A percentile compares a stretch with the other conserved stretches of the same genome.
phyloP scores from a whole-genome alignment of 2,888 invertebrate species.

The Tigriopus californicus region DNA sequence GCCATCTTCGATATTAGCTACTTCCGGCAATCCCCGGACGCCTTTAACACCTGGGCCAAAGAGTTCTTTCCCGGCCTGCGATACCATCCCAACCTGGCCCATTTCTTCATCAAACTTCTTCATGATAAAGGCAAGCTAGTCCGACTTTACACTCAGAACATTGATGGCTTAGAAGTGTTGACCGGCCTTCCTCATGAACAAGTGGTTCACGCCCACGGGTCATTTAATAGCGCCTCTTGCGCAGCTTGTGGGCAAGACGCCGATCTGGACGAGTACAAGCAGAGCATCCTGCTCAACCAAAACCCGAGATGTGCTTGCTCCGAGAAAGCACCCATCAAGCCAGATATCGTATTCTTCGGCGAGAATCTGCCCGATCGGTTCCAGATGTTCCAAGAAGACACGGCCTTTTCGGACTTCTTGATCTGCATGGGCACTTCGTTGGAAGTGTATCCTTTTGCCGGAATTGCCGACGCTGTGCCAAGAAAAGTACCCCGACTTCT shows the following conservation, averaged over 20 bases:
- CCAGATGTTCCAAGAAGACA: background rate
- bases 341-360: conserved; percentile 10
- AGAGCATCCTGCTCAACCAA: background rate
- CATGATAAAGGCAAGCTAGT: conserved; percentile 28
- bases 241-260: background rate
- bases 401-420: background rate
- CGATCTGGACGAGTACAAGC: background rate
- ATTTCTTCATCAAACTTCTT: conserved; percentile 28
- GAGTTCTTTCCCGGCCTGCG: conserved; percentile 28
- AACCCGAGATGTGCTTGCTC: background rate
- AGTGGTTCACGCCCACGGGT: conserved; percentile 8
- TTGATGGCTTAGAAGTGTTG: conserved; percentile 28
- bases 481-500: background rate
- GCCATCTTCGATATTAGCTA: conserved; percentile 31
- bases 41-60: conserved; percentile 29
- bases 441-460: conserved; percentile 11
- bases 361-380: conserved; percentile 1
- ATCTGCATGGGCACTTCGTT: conserved; percentile 11
- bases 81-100: conserved; percentile 29
- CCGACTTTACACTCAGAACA: conserved; percentile 31
- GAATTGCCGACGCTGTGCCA: background rate
- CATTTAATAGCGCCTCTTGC: background rate
- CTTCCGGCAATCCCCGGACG: conserved; percentile 28
- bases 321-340: background rate
- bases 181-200: background rate